A percentile compares a stretch with the other conserved stretches of the same genome.
Evolutionary conservation across 2,113 vertebrate genomes (phyloP).

Genomic region (Cyanoramphus novaezelandiae): DNA sequence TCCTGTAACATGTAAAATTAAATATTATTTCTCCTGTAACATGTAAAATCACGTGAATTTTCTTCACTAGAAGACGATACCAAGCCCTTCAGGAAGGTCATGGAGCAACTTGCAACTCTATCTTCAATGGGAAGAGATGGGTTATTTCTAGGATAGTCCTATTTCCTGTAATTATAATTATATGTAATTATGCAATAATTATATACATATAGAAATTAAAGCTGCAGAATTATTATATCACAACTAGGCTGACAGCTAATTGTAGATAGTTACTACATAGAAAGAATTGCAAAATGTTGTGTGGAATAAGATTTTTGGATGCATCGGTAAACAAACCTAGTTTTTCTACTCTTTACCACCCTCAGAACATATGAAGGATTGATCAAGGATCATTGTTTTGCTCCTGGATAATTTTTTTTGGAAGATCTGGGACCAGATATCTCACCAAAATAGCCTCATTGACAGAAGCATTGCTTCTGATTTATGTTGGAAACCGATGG

Average conservation of each 20-base stretch:
- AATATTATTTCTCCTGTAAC: neutral
- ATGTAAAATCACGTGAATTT: rapidly evolving
- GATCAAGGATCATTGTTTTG: neutral
- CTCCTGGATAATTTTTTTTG: neutral
- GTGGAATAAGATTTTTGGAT: neutral
- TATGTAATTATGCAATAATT: neutral
- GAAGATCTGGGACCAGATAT: neutral
- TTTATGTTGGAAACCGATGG: neutral
- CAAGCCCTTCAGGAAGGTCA: neutral
- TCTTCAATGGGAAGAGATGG: neutral
- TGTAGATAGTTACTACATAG: neutral
- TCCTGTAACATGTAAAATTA: neutral
- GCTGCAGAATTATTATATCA: neutral
- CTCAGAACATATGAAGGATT: rapidly evolving
- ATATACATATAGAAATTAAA: neutral
- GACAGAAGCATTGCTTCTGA: neutral
- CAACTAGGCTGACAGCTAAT: neutral
- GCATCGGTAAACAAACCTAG: neutral
- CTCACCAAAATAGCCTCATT: neutral
- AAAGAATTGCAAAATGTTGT: neutral
- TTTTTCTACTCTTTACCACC: neutral
- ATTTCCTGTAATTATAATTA: neutral
- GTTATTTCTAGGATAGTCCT: neutral
- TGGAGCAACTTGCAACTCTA: rapidly evolving
- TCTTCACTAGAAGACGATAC: neutral